Percentiles rank a stretch among this genome's conserved stretches.
phyloP scores from a whole-genome alignment of 2,797 vertebrate species.

The Aphelocoma californica region DNA sequence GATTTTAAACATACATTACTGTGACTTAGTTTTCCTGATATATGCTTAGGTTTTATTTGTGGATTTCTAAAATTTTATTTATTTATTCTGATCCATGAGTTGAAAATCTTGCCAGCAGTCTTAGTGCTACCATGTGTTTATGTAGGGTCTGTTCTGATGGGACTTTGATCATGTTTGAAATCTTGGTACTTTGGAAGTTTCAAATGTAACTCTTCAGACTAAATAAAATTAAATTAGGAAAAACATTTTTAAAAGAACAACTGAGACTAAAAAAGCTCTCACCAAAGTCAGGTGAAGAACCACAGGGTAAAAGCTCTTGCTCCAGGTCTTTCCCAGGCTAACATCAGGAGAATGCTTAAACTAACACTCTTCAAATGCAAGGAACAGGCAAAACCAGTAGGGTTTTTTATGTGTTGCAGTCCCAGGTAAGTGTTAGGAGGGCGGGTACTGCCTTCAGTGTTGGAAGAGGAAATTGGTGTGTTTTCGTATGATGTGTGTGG shows the following conservation, averaged over 20 bases:
- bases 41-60: neutral
- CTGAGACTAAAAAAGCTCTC: neutral
- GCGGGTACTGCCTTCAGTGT: neutral
- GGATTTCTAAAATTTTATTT: neutral
- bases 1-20: neutral
- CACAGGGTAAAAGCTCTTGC: neutral
- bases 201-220: neutral
- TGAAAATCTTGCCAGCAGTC: neutral
- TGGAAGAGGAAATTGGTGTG: neutral
- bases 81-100: neutral
- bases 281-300: neutral
- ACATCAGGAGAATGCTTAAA: neutral
- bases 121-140: neutral
- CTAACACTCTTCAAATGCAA: neutral
- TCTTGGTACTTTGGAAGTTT: neutral
- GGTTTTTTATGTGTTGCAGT: neutral
- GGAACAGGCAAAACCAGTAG: neutral
- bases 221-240: neutral
- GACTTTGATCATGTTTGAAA: neutral
- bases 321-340: neutral
- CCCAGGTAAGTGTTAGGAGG: neutral
- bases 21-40: neutral
- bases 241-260: neutral
- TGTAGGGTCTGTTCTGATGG: neutral
- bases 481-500: neutral